A percentile compares a stretch with the other conserved stretches of the same genome.
Conservation (phyloP, 64 coral and sea anemone genomes). For the Montipora efflorescens region DNA sequence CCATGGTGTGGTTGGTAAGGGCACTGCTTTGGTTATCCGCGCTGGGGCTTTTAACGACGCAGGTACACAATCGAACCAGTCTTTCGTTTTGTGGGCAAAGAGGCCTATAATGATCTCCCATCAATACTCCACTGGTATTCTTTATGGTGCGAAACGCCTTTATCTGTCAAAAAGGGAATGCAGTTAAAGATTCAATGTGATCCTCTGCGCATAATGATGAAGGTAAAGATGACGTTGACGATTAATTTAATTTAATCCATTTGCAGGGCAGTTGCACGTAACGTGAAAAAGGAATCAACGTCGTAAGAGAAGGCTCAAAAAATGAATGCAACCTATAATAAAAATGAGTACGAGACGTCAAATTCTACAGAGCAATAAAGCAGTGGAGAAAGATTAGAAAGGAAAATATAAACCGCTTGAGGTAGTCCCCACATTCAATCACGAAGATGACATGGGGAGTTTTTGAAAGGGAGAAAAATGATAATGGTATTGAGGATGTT, state of each 20-base stretch:
- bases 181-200: neutral
- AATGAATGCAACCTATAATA: no score
- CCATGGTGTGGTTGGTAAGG: neutral
- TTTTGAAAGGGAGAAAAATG: no score
- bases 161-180: constrained; percentile 21
- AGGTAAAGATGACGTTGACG: neutral
- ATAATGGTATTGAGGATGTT: neutral
- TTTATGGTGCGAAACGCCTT: constrained; percentile 48
- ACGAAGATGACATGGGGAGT: no score
- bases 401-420: no score
- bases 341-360: no score
- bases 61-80: neutral
- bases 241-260: no score
- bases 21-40: neutral
- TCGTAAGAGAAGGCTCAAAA: no score
- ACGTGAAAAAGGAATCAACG: no score
- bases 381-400: no score
- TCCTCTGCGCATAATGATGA: neutral
- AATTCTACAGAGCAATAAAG: no score
- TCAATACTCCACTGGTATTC: constrained; percentile 43
- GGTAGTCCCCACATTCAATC: no score
- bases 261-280: no score
- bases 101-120: constrained; percentile 59
- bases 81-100: constrained; percentile 51
- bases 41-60: neutral